Conservation (phyloP, 2,888 invertebrate species). For the Cryptophagus acutangulus region DNA sequence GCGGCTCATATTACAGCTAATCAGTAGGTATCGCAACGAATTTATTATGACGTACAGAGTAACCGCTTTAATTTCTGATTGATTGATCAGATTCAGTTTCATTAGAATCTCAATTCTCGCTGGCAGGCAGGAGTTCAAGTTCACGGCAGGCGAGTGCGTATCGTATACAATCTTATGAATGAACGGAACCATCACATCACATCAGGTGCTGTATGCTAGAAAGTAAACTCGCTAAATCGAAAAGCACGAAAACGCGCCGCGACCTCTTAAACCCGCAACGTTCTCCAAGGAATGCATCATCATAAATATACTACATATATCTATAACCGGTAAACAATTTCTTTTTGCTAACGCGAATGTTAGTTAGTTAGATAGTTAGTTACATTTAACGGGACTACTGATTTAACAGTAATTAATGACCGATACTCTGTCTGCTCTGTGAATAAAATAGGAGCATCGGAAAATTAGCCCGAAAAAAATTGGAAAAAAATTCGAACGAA, state of each 20-base stretch:
- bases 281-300: conserved; percentile 20
- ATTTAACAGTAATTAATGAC: conserved; percentile 31
- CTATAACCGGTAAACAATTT: conserved; percentile 21
- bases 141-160: conserved; percentile 45
- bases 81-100: conserved; percentile 43
- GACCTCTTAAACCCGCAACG: conserved; percentile 27
- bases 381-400: conserved; percentile 33
- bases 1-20: too few relatives aligned
- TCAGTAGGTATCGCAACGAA: too few relatives aligned
- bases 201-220: conserved; percentile 40
- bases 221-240: conserved; percentile 40
- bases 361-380: too few relatives aligned
- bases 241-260: conserved; percentile 31
- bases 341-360: conserved; percentile 31
- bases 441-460: conserved; percentile 27
- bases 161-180: conserved; percentile 40
- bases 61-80: too few relatives aligned
- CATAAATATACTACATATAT: conserved; percentile 12
- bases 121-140: too few relatives aligned
- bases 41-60: too few relatives aligned
- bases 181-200: conserved; percentile 32
- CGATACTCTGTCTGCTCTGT: conserved; percentile 26
- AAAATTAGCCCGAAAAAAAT: too few relatives aligned
- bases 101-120: conserved; percentile 46
- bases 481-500: neutral